A percentile compares a stretch with the other conserved stretches of the same genome.
Evolutionary conservation across 2,797 vertebrate genomes (phyloP).

Genomic region (Distichodus sexfasciatus): DNA sequence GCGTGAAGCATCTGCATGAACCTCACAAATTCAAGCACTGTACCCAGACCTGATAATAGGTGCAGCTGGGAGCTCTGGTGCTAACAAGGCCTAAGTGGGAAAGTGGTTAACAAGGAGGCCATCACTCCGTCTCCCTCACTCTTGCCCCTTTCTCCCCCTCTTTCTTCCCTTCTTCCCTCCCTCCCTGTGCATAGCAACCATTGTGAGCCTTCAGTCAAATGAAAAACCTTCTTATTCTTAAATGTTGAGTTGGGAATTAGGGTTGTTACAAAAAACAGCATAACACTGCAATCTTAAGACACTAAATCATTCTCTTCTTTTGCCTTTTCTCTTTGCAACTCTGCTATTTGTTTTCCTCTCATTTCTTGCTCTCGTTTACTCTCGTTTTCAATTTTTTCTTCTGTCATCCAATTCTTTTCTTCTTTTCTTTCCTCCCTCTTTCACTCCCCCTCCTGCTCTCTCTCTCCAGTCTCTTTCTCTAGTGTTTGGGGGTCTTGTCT

Average conservation of each 20-base stretch:
- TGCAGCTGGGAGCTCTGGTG: constrained; percentile 63
- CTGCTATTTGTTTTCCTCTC: constrained; percentile 48
- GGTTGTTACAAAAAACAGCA: constrained; percentile 29
- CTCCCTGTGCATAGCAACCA: constrained; percentile 45
- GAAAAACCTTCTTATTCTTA: constrained; percentile 41
- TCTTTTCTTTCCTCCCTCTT: constrained; percentile 24
- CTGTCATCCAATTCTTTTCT: constrained; percentile 51
- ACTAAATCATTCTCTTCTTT: constrained; percentile 39
- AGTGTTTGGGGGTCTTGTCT: constrained; percentile 81
- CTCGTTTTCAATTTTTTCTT: constrained; percentile 55
- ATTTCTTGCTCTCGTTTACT: constrained; percentile 61
- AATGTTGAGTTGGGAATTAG: constrained; percentile 12
- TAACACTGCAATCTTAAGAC: constrained; percentile 26
- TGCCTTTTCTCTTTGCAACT: constrained; percentile 43
- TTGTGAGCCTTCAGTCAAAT: constrained; percentile 27
- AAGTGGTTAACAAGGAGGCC: constrained; percentile 76
- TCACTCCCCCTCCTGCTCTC: constrained; percentile 19
- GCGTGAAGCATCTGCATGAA: constrained; percentile 26
- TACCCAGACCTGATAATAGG: constrained; percentile 60
- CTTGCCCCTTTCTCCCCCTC: constrained; percentile 58
- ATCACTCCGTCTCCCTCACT: constrained; percentile 53
- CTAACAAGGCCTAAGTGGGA: constrained; percentile 73
- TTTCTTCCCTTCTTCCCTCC: constrained; percentile 16
- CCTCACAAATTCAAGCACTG: constrained; percentile 54
- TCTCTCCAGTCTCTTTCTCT: constrained; percentile 53